These are phyloP conservation scores for Acropora tenuis DNA, from an alignment of 64 coral and sea anemone genomes.

Conservation along the genomic window DNA sequence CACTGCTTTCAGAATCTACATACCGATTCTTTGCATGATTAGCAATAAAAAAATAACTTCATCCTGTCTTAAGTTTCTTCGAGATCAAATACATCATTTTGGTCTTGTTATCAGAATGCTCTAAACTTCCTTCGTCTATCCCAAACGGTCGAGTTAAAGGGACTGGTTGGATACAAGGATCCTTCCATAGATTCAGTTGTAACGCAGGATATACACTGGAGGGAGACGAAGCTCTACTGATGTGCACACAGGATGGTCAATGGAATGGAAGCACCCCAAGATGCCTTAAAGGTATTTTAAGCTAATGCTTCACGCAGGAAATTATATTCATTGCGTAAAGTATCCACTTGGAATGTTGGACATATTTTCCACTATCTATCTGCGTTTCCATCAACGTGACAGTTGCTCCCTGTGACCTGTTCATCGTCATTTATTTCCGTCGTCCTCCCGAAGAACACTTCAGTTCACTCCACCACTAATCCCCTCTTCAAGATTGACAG, in stretches of 20 bases:
- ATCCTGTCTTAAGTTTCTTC: too few species aligned
- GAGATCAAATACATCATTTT: neutral
- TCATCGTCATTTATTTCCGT: neutral
- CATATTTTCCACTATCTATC: neutral
- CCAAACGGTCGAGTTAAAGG: neutral
- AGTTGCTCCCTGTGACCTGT: too few species aligned
- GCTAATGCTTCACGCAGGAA: neutral
- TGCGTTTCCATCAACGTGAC: too few species aligned
- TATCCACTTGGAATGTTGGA: neutral
- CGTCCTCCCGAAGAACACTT: neutral
- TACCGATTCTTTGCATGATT: too few species aligned
- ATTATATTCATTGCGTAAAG: neutral
- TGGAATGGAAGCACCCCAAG: conserved; percentile 25
- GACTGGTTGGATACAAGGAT: neutral
- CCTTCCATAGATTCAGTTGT: conserved; percentile 1
- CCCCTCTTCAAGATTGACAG: neutral
- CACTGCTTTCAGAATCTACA: too few species aligned
- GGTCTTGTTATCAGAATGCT: neutral
- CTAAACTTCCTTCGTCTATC: neutral
- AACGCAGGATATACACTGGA: neutral
- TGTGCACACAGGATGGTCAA: neutral
- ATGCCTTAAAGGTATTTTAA: conserved; percentile 23
- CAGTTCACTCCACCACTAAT: neutral
- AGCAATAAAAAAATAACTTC: too few species aligned
- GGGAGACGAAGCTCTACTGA: neutral